Conservation (phyloP, 92 coral and sea anemone genomes). For the Anthopleura xanthogrammica region DNA sequence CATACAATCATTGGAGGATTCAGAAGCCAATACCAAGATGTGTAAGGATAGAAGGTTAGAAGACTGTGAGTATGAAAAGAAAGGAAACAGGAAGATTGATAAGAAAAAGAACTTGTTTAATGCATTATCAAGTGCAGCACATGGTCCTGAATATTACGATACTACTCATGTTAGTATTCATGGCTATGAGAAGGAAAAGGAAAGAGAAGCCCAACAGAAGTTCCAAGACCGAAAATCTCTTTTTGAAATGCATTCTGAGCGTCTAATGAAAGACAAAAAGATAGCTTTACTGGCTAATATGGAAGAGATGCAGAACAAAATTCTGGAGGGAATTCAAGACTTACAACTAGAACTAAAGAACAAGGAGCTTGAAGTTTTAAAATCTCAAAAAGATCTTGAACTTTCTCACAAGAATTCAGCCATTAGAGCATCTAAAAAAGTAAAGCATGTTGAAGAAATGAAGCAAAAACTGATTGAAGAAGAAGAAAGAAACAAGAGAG, state of each 20-base stretch:
- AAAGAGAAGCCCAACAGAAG: constrained; percentile 43
- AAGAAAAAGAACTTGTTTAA: not conserved
- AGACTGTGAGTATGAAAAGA: not conserved
- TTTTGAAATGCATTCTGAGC: constrained; percentile 42
- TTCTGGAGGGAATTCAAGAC: constrained; percentile 46
- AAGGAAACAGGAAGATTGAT: not conserved
- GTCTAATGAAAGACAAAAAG: constrained; percentile 40
- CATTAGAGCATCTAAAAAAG: constrained; percentile 60
- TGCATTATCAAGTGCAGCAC: not conserved
- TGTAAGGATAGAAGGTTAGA: not conserved
- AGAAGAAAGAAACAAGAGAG: constrained; percentile 61
- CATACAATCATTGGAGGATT: constrained; percentile 4
- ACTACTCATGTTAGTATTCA: constrained; percentile 37
- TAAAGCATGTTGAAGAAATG: constrained; percentile 61
- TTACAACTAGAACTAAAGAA: constrained; percentile 49
- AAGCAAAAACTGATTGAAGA: constrained; percentile 55
- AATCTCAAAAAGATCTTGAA: constrained; percentile 51
- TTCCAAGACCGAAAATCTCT: constrained; percentile 29
- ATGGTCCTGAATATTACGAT: constrained; percentile 37
- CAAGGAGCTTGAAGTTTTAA: constrained; percentile 51
- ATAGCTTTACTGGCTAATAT: constrained; percentile 40
- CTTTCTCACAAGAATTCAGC: constrained; percentile 61
- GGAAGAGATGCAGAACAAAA: constrained; percentile 49
- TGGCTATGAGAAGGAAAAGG: constrained; percentile 44
- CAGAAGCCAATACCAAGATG: not conserved